Evolutionary conservation across 2,888 invertebrate genomes (phyloP).

Genomic region (Apeira syringaria): DNA sequence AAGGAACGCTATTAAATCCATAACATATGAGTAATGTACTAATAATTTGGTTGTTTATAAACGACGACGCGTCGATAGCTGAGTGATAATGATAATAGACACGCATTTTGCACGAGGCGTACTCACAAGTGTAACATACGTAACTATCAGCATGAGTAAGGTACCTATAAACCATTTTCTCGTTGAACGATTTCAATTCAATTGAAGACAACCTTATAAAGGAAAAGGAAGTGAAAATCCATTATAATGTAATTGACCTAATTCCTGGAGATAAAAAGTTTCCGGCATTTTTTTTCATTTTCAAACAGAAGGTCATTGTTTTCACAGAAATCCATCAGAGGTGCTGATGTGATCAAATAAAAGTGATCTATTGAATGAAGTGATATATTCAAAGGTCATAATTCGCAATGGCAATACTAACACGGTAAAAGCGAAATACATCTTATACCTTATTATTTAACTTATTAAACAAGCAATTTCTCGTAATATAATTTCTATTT

Average conservation of each 20-base stretch:
- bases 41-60: conserved; percentile 25
- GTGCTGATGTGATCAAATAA: conserved; percentile 13
- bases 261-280: conserved; percentile 9
- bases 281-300: conserved; percentile 18
- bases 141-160: no score
- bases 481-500: no score
- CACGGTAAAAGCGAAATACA: no score
- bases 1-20: conserved; percentile 18
- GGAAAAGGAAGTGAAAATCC: neutral
- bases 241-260: neutral
- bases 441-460: no score
- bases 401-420: no score
- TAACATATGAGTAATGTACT: conserved; percentile 18
- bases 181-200: neutral
- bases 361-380: no score
- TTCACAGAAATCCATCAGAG: neutral
- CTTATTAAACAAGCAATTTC: no score
- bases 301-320: no score
- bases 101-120: conserved; percentile 16
- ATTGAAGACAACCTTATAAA: neutral
- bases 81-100: conserved; percentile 10
- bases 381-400: conserved; percentile 26
- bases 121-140: no score
- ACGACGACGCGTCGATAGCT: conserved; percentile 4
- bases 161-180: neutral